A percentile compares a stretch with the other conserved stretches of the same genome.
Conservation (phyloP, 2,888 invertebrate species). For the Drosophila phalerata region DNA sequence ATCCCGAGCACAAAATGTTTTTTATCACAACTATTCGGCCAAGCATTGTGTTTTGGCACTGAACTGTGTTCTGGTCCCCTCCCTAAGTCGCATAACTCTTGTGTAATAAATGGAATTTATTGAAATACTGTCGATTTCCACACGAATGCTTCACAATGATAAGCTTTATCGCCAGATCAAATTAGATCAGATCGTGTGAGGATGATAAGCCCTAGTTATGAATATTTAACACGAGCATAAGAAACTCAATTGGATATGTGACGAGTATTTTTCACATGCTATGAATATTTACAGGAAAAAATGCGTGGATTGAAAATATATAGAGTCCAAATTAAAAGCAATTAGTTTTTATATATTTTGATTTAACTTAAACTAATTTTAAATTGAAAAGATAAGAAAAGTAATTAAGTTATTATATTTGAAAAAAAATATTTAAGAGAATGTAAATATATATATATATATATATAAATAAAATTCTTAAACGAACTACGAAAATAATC, state of each 20-base stretch:
- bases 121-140: conserved; percentile 73
- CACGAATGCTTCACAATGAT: conserved; percentile 54
- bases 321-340: too few species aligned
- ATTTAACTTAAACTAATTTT: too few species aligned
- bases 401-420: too few species aligned
- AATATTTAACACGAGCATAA: conserved; percentile 25
- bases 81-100: conserved; percentile 15
- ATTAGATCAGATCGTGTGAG: conserved; percentile 43
- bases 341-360: too few species aligned
- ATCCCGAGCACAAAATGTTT: conserved; percentile 36
- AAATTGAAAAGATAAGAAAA: too few species aligned
- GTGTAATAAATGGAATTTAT: conserved; percentile 62
- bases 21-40: conserved; percentile 36
- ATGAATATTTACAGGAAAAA: neutral
- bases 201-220: conserved; percentile 34
- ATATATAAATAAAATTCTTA: neutral
- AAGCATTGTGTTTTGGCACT: conserved; percentile 56
- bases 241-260: conserved; percentile 25
- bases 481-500: neutral
- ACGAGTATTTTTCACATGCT: neutral
- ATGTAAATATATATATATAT: too few species aligned
- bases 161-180: conserved; percentile 24
- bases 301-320: neutral
- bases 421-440: too few species aligned
- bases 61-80: conserved; percentile 40